Evolutionary conservation across 2,797 vertebrate species (phyloP).

Genomic region (Hippopotamyrus pictus): DNA sequence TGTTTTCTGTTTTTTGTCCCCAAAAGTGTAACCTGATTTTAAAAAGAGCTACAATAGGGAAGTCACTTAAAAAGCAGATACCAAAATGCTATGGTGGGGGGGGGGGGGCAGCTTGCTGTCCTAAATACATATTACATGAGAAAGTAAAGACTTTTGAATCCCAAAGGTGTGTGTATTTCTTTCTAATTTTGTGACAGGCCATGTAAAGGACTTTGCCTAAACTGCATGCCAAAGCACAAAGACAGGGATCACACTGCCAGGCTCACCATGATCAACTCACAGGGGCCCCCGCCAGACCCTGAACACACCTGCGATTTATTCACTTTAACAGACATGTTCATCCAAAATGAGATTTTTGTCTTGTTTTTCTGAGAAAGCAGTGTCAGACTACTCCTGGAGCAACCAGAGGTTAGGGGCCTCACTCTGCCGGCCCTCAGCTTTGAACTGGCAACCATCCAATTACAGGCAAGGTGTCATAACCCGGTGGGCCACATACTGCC

Average conservation of each 20-base stretch:
- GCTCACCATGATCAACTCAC: not conserved
- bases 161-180: not conserved
- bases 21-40: not conserved
- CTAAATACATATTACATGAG: slow-evolving; percentile 14
- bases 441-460: not conserved
- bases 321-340: not conserved
- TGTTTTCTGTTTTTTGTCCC: not conserved
- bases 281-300: not conserved
- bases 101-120: not conserved
- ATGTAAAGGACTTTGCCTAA: not conserved
- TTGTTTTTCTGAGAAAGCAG: not conserved
- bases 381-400: not conserved
- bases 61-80: not conserved
- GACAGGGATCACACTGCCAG: not conserved
- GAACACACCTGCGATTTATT: not conserved
- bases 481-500: not conserved
- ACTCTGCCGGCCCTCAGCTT: not conserved
- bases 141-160: not conserved
- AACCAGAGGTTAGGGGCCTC: not conserved
- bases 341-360: not conserved
- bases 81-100: not conserved
- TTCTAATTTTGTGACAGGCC: not conserved
- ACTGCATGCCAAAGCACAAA: not conserved
- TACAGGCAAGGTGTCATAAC: not conserved
- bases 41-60: slow-evolving; percentile 1